phyloP scores from a whole-genome alignment of 2,888 invertebrate species.

The Spatulosminthurus flaviceps region DNA sequence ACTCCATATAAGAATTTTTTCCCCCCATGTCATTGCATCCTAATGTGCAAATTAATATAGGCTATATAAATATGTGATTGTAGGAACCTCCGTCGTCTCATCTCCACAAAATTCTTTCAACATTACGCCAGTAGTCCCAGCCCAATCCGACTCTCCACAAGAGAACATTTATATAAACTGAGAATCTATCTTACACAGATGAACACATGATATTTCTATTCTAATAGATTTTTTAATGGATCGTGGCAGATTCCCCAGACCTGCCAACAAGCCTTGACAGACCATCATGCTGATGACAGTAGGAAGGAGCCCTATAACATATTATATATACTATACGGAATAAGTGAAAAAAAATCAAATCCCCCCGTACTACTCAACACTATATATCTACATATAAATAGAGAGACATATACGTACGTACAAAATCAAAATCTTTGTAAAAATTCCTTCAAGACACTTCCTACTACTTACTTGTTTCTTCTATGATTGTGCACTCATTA shows the following conservation, averaged over 20 bases:
- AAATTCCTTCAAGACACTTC: neutral
- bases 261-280: neutral
- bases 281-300: neutral
- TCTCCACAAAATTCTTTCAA: neutral
- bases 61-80: constrained; percentile 6
- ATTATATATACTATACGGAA: no score
- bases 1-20: constrained; percentile 2
- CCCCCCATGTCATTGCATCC: no score
- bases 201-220: neutral
- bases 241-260: neutral
- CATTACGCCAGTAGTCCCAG: neutral
- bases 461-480: neutral
- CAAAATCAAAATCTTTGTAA: no score
- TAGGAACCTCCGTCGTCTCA: neutral
- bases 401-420: no score
- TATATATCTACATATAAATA: no score
- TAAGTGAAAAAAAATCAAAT: no score
- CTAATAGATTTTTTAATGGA: neutral
- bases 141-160: no score
- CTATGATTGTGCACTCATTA: constrained; percentile 4
- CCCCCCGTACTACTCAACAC: no score
- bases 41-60: no score
- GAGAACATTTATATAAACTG: no score
- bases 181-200: no score
- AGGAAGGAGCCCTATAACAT: no score